Percentiles rank a stretch among this genome's conserved stretches.
Conservation (phyloP, 2,797 vertebrate species). For the Eremophila alpestris region DNA sequence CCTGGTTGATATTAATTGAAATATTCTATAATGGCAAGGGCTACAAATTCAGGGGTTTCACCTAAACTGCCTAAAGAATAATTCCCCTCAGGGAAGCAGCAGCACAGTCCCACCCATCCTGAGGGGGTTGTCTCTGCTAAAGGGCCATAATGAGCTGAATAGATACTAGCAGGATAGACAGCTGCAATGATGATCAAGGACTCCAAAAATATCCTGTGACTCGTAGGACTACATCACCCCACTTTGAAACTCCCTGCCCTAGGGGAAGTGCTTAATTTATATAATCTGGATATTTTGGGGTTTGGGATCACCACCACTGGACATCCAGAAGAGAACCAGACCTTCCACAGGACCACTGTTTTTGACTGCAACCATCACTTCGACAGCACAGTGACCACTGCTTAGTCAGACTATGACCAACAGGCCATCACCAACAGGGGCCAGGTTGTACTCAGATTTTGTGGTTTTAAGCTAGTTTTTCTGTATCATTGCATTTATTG, state of each 20-base stretch:
- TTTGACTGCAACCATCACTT: not conserved
- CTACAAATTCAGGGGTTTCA: no score
- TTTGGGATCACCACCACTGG: not conserved
- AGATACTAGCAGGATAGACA: not conserved
- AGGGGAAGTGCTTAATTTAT: not conserved
- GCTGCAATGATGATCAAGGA: not conserved
- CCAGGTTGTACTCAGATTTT: not conserved
- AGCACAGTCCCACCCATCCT: not conserved
- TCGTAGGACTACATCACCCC: not conserved
- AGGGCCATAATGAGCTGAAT: not conserved
- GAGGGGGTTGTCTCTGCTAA: not conserved
- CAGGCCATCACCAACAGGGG: not conserved
- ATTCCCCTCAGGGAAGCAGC: not conserved
- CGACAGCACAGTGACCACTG: not conserved
- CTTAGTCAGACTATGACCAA: accelerated
- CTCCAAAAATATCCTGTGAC: not conserved
- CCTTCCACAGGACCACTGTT: not conserved
- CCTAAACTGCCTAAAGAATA: no score
- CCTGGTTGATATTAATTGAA: no score
- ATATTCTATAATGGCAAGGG: no score
- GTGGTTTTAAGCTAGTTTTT: not conserved
- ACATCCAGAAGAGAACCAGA: not conserved
- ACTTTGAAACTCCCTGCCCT: accelerated
- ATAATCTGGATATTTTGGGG: not conserved
- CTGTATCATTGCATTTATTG: not conserved